Evolutionary conservation across 1,140 invertebrate genomes (phyloP).

Genomic region (Chelonus insularis): DNA sequence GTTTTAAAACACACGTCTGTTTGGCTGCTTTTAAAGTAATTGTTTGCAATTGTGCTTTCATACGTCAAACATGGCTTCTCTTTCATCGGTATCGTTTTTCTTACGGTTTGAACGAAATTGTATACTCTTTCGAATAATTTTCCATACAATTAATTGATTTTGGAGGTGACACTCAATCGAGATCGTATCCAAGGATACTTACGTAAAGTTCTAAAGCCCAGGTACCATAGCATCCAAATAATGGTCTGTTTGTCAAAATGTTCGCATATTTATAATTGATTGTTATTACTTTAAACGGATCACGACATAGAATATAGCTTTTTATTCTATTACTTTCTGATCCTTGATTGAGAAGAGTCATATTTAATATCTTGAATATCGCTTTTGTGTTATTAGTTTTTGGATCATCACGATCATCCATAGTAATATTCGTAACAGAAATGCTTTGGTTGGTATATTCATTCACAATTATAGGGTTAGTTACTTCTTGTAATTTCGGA

Average conservation of each 20-base stretch:
- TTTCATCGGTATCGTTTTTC: background rate
- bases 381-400: conserved; percentile 59
- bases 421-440: conserved; percentile 47
- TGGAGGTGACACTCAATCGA: background rate
- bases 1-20: no score
- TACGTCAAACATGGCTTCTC: background rate
- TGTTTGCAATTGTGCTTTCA: no score
- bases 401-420: conserved; percentile 58
- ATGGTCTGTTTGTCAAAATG: conserved; percentile 47
- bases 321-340: conserved; percentile 1
- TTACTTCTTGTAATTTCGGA: conserved; percentile 52
- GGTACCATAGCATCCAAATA: conserved; percentile 61
- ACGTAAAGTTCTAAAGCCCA: conserved; percentile 57
- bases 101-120: no score
- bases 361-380: conserved; percentile 48
- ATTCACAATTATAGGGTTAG: conserved; percentile 50
- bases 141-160: background rate
- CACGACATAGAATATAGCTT: conserved; percentile 38
- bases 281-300: conserved; percentile 54
- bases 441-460: conserved; percentile 43
- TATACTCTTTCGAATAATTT: background rate
- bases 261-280: conserved; percentile 49
- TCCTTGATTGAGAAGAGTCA: conserved; percentile 6
- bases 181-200: conserved; percentile 25
- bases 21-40: no score